A percentile compares a stretch with the other conserved stretches of the same genome.
These are phyloP conservation scores for Dasypogon diadema DNA, from an alignment of 2,888 invertebrate genomes.

Conservation along the genomic window DNA sequence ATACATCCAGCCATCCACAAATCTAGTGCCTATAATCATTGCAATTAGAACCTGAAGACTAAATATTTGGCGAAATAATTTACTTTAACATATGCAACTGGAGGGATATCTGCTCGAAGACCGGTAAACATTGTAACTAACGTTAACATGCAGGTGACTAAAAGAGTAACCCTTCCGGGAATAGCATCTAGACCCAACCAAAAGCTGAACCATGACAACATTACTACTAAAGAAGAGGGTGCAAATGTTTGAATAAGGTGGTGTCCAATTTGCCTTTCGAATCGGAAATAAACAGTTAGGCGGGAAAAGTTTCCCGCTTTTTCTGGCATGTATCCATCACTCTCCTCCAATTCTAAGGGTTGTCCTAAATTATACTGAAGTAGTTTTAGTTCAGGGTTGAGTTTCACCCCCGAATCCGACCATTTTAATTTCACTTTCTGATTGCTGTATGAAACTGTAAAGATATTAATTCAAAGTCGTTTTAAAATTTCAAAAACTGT, in stretches of 20 bases:
- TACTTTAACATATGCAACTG: constrained; percentile 89
- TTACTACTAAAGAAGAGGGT: constrained; percentile 84
- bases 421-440: constrained; percentile 81
- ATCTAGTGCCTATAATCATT: constrained; percentile 76
- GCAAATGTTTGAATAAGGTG: constrained; percentile 88
- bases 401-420: constrained; percentile 80
- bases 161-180: constrained; percentile 82
- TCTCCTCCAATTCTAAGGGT: constrained; percentile 78
- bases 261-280: constrained; percentile 87
- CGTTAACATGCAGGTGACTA: constrained; percentile 87
- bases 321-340: constrained; percentile 80
- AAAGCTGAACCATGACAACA: constrained; percentile 89
- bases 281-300: constrained; percentile 81
- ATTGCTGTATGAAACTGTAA: constrained; percentile 82
- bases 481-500: too few relatives aligned
- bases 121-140: constrained; percentile 90
- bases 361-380: constrained; percentile 84
- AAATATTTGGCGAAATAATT: too few relatives aligned
- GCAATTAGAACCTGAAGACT: not conserved
- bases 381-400: constrained; percentile 83
- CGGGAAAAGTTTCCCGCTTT: constrained; percentile 87
- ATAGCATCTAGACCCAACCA: constrained; percentile 88
- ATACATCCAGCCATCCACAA: constrained; percentile 92
- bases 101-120: constrained; percentile 83
- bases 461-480: too few relatives aligned